Evolutionary conservation across 2,113 vertebrate genomes (phyloP), one percentile per base, ranked within the genome.

Genomic region (Heterocephalus glaber): DNA sequence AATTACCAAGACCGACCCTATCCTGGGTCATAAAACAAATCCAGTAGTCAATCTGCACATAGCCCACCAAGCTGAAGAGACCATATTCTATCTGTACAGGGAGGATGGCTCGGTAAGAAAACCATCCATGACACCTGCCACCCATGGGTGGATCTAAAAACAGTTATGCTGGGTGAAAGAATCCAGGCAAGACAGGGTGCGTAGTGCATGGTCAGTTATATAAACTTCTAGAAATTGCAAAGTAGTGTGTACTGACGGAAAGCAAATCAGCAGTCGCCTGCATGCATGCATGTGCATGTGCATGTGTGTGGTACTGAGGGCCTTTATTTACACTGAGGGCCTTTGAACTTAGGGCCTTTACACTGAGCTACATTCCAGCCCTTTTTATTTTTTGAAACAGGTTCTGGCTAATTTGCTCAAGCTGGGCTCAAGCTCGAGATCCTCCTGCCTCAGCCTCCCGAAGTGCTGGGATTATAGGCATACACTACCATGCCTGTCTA

Each of bases 51-150:
- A 33, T 61, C 38, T 80, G 38, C 16, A 63, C 35, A 24, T 10
- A 30, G 16, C 44, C 74, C 54, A 33, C 16, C 33, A 9, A 54
- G 54, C 60, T 2, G 77, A 70, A 24, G 54, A 19, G n/a, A 38
- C 13, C 16, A 0, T 17, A 12, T 17, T 24, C 1, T 6, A 44
- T 6, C 16, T 1, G 0, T 7, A 5, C 74, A 17, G 0, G 4
- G 44, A 26, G 19, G 7, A 5, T 7, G 20, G 76, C 24, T 4
- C 14, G 0, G 82, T 35, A 10, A 24, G 41, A 52, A 58, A 72
- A 1, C 16, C 49, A 14, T 85, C 49, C 38, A 5, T 3, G 24
- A 56, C 0, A 49, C 56, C 10, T 9, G 14, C 17, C 30, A 26
- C 38, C 30, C 3, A 22, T 0, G 17, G 10, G 10, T 26, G 33